Evolutionary conservation across 2,888 invertebrate genomes (phyloP), one percentile per base, ranked within the genome.

Genomic region (Phorcus lineatus): DNA sequence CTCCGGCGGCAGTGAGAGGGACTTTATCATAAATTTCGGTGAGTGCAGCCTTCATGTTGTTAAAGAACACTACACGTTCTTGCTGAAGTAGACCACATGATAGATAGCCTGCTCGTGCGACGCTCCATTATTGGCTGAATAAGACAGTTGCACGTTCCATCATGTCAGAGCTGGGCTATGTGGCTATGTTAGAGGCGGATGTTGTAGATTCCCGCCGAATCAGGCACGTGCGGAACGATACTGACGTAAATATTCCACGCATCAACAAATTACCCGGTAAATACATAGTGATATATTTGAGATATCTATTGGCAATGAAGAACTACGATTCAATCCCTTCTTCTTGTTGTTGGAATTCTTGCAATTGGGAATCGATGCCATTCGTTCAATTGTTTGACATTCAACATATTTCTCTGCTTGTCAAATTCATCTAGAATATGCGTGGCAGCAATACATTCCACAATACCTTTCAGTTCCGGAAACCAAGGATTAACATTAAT

Each of bases 341-440:
- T 62, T 62, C 22, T 62, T 28, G 28, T 28, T 28, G 62, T 9
- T 24, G 62, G 62, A 62, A 62, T 62, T 62, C 62, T n/a, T 62
- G 24, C 24, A 28, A 62, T 24, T 24, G 16, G 28, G 62, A 62
- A 62, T 62, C 62, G 24, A 62, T 62, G 28, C 62, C 7, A 24
- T 24, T 62, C 24, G 24, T 62, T 28, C 17, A 11, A 62, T 62
- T 62, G 62, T 62, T 62, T 62, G 62, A 62, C 62, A 62, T 62
- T 62, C 24, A 13, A 28, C 28, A 62, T 28, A 28, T 62, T 62
- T 62, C 62, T 13, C 62, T 24, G 62, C 24, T 62, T 62, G 62
- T 62, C 62, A 62, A 62, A 62, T 62, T 28, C 62, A 62, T 62
- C 62, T 62, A n/a, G 22, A 62, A 28, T n/a, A 62, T 62, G 62